Conservation (phyloP, 2,888 invertebrate genomes). For the Itoplectis maculator region DNA sequence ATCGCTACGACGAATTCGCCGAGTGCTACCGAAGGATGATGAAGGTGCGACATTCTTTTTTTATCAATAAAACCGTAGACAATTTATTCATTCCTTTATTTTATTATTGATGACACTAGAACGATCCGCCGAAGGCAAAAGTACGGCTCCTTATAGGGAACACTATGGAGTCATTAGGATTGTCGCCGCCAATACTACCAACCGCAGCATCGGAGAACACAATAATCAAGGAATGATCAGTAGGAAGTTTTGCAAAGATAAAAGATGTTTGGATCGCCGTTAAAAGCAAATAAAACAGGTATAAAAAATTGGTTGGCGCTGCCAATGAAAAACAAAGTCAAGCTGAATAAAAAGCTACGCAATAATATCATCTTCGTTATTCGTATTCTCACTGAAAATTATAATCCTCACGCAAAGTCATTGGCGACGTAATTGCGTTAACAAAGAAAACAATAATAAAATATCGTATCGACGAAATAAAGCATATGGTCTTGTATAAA, state of each 20-base stretch:
- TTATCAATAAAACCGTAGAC: neutral
- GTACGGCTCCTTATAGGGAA: conserved; percentile 77
- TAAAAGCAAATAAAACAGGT: conserved; percentile 69
- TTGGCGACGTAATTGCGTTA: conserved; percentile 56
- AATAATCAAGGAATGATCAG: conserved; percentile 57
- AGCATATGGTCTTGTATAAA: conserved; percentile 54
- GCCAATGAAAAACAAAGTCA: conserved; percentile 51
- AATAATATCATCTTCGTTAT: conserved; percentile 23
- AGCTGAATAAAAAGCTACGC: conserved; percentile 15
- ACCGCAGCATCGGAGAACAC: conserved; percentile 56
- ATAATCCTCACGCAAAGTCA: conserved; percentile 42
- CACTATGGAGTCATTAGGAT: conserved; percentile 74
- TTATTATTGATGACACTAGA: conserved; percentile 71
- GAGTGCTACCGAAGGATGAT: conserved; percentile 78
- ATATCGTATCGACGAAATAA: conserved; percentile 34
- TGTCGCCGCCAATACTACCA: conserved; percentile 70
- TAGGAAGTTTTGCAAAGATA: conserved; percentile 49
- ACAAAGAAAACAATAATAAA: conserved; percentile 51
- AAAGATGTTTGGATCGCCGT: conserved; percentile 52
- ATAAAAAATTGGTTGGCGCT: conserved; percentile 69
- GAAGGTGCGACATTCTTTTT: no score
- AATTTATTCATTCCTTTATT: conserved; percentile 52
- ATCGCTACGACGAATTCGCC: conserved; percentile 76
- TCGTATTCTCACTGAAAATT: conserved; percentile 6
- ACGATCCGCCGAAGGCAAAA: conserved; percentile 77